Base-by-base conservation (phyloP, 2,888 invertebrate species). In the Notodonta ziczac region DNA sequence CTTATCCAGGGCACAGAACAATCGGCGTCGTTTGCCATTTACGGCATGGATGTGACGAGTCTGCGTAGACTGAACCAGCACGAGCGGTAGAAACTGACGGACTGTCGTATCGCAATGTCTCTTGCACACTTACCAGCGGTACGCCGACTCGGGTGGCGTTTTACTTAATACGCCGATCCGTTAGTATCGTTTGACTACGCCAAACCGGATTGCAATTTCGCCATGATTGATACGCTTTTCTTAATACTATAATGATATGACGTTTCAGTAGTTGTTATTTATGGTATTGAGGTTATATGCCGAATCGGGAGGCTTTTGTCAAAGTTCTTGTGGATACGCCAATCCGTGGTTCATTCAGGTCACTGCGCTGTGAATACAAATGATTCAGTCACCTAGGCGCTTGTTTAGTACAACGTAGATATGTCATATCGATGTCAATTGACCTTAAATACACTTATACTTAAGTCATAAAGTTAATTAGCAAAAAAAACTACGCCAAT, bases 31-130 rank as follows among this genome's bases (percentile, higher is more conserved):
- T 93, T 91, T 65, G 50, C 71, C 0, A 90, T 93, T 40, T 92
- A 87, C 67, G 93, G 93, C 8, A 90, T 93, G 90, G 87, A 88
- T 4, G 89, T 93, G 9, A 88, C 89, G 6, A 87, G 83, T 70
- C 76, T 93, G 59, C 84, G 92, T n/a, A 86, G 85, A 81, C 79
- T 92, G 71, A 90, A 90, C 70, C 80, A 76, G 64, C 81, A 85
- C 66, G 92, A 91, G 61, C 81, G 79, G 68, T 89, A 74, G 67
- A 60, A 53, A 54, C 60, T 66, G 52, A 61, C 40, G 13, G 12
- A 5, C 13, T 63, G 24, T 53, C 40, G 14, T 54, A 32, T 55
- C 51, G 42, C 16, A 13, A 35, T 12, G 46, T 52, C 56, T 46
- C 60, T 54, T 54, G 13, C n/a, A 39, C 54, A 54, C 54, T 39